phyloP scores from a whole-genome alignment of 2,888 invertebrate species.

The Pristionchus exspectatus region DNA sequence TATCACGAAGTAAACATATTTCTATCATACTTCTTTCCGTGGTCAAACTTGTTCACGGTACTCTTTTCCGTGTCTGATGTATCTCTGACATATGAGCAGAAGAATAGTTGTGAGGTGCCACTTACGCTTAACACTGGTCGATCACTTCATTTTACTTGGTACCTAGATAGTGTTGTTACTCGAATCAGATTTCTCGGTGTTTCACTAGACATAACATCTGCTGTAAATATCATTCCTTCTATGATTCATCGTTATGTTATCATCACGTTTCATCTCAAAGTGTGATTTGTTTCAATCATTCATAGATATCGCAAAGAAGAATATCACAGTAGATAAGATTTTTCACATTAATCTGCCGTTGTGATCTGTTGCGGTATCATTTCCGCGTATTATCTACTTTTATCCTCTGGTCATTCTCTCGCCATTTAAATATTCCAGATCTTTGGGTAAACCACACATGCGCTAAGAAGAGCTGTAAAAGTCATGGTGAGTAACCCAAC shows the following conservation, averaged over 20 bases:
- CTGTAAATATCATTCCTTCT: not conserved
- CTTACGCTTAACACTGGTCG: not conserved
- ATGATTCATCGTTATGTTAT: not conserved
- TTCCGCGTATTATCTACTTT: not conserved
- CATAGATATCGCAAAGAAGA: not conserved
- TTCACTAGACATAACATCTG: not conserved
- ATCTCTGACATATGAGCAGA: not conserved
- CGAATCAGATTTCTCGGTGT: not conserved
- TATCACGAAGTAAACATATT: not conserved
- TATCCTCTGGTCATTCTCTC: not conserved
- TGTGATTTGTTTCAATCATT: not conserved
- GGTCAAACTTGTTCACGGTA: not conserved
- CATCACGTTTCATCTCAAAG: not conserved
- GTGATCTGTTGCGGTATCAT: not conserved
- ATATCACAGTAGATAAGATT: not conserved
- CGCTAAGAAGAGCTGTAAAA: not conserved
- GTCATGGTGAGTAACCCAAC: not conserved
- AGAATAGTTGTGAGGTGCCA: not conserved
- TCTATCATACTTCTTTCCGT: not conserved
- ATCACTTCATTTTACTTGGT: too few species aligned
- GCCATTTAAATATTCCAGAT: not conserved
- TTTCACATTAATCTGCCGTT: not conserved
- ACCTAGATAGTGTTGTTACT: not conserved
- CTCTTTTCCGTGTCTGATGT: conserved; percentile 1
- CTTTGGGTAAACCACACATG: conserved; percentile 2